A percentile compares a stretch with the other conserved stretches of the same genome.
Evolutionary conservation across 2,113 vertebrate genomes (phyloP).

Genomic region (Osmerus eperlanus): DNA sequence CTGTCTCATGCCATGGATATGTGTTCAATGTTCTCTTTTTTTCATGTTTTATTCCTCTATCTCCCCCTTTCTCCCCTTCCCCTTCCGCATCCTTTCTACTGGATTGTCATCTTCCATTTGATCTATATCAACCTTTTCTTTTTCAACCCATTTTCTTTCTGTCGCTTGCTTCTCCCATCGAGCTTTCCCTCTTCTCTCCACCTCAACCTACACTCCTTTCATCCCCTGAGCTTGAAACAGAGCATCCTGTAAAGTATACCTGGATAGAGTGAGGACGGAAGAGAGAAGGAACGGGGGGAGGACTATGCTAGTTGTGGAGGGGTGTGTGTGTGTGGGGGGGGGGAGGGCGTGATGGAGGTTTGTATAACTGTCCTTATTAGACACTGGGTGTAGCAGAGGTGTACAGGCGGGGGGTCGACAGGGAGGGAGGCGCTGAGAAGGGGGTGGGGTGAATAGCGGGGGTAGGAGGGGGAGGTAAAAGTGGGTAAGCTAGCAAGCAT

Average conservation of each 20-base stretch:
- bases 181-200: background rate
- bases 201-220: no score
- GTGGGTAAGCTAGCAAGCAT: no score
- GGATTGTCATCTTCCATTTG: no score
- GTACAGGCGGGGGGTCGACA: background rate
- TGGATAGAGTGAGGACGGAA: background rate
- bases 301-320: constrained; percentile 8
- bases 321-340: background rate
- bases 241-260: background rate
- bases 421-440: background rate
- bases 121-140: background rate
- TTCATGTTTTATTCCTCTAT: background rate
- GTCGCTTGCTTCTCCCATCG: background rate
- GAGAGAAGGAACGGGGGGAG: background rate
- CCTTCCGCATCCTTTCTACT: background rate
- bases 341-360: background rate
- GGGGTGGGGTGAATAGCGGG: background rate
- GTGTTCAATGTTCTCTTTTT: no score
- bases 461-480: background rate
- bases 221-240: background rate
- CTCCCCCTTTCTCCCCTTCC: background rate
- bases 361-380: constrained; percentile 33
- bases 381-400: background rate
- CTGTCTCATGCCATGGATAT: no score
- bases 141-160: background rate